Evolutionary conservation across 1,140 invertebrate genomes (phyloP).

Genomic region (Lepidostoma basale): DNA sequence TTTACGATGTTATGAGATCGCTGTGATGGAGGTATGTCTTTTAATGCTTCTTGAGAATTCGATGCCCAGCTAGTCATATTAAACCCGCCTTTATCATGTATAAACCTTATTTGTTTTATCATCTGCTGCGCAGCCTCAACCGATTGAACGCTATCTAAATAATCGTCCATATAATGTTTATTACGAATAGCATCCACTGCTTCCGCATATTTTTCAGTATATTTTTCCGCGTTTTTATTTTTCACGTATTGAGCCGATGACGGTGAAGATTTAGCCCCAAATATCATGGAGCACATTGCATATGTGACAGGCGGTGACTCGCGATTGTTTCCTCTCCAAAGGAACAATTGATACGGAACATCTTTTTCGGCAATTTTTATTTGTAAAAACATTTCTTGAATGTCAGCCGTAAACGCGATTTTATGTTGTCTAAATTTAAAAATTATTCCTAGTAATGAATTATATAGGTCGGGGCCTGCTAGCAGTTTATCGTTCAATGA

Average conservation of each 20-base stretch:
- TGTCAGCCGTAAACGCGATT: not conserved
- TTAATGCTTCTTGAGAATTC: too few relatives aligned
- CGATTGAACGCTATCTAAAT: not conserved
- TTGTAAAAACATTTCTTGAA: slow-evolving; percentile 6
- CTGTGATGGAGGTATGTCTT: not conserved
- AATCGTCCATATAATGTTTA: slow-evolving; percentile 9
- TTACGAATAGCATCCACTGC: too few relatives aligned
- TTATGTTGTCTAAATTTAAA: slow-evolving; percentile 10
- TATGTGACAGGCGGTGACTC: not conserved
- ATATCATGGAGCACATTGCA: not conserved
- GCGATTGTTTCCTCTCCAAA: not conserved
- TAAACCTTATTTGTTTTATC: not conserved
- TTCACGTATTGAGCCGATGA: not conserved
- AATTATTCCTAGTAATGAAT: not conserved
- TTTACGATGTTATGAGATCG: not conserved
- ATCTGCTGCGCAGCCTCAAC: not conserved
- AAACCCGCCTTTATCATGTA: not conserved
- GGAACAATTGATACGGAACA: not conserved
- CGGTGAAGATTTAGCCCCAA: not conserved
- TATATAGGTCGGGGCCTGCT: not conserved
- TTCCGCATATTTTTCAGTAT: too few relatives aligned
- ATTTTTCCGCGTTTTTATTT: too few relatives aligned
- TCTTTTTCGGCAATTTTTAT: not conserved
- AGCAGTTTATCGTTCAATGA: not conserved
- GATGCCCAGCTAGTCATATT: not conserved